Conservation (phyloP, 2,888 invertebrate species). For the Drosophila anomelani region DNA sequence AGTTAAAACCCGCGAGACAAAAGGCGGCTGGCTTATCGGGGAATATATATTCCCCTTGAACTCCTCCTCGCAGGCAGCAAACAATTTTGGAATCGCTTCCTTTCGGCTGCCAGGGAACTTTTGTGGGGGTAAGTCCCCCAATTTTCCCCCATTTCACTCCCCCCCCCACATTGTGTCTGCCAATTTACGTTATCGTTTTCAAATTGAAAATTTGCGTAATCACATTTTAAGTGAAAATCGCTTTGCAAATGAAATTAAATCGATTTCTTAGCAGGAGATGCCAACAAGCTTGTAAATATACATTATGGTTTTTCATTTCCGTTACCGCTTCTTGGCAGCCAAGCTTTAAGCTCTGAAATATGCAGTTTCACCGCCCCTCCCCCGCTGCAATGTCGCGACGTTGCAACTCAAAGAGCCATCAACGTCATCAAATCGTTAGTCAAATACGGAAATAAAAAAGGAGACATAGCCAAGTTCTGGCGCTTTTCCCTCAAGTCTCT, state of each 20-base stretch:
- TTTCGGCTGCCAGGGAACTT: slow-evolving; percentile 21
- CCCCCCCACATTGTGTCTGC: slow-evolving; percentile 13
- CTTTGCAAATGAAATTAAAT: slow-evolving; percentile 75
- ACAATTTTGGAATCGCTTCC: slow-evolving; percentile 53
- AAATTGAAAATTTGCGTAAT: slow-evolving; percentile 82
- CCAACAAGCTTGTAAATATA: slow-evolving; percentile 38
- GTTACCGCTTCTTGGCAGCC: slow-evolving; percentile 46
- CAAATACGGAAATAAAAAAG: slow-evolving; percentile 57
- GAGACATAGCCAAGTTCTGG: slow-evolving; percentile 26
- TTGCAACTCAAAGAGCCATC: slow-evolving; percentile 69
- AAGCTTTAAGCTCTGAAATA: slow-evolving; percentile 53
- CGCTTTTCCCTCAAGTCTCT: slow-evolving; percentile 31
- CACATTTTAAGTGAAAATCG: slow-evolving; percentile 82
- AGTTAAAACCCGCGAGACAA: slow-evolving; percentile 57
- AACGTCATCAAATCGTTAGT: slow-evolving; percentile 77
- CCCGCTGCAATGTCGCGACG: slow-evolving; percentile 7
- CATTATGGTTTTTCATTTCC: slow-evolving; percentile 72
- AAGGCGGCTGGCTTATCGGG: slow-evolving; percentile 44
- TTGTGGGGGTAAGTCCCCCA: not conserved
- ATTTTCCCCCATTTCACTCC: not conserved
- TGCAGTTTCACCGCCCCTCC: slow-evolving; percentile 12
- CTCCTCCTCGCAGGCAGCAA: slow-evolving; percentile 11
- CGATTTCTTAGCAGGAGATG: slow-evolving; percentile 59
- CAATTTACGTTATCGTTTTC: slow-evolving; percentile 78
- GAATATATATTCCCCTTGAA: slow-evolving; percentile 1